Base-by-base conservation (phyloP, 2,888 invertebrate species). In the Pyralis farinalis region DNA sequence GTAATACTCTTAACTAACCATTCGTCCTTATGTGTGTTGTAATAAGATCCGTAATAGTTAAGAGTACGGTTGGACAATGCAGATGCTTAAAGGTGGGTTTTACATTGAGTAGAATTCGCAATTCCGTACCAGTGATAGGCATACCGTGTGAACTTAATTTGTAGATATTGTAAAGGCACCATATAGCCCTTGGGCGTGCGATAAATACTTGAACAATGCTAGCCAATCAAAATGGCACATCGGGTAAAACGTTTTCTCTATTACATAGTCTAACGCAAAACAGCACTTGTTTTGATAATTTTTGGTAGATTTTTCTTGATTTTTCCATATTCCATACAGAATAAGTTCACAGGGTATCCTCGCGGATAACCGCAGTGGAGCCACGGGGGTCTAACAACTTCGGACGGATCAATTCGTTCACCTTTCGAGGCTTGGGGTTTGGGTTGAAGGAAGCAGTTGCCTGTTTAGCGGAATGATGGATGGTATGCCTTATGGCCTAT, bases 331-430 rank as follows among this genome's bases (percentile, higher is more conserved):
- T 16, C 3, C 7, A 25, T 25, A 66, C 71, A 71, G 70, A 71
- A 3, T 58, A 44, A 67, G 66, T 72, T 70, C 70, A 72, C 64
- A 58, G 46, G 47, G 51, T 52, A 57, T 51, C 44, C 53, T 53
- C 51, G 44, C 52, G 51, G 62, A 70, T 55, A 58, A 63, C 64
- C 69, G 60, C 59, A 70, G 65, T 52, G 58, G 55, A 64, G 65
- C 70, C 66, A 68, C 65, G 82, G 84, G 82, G 84, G 64, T 67
- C 69, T 71, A 68, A 66, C 71, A 71, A 67, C 74, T 62, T 77
- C 83, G 85, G 85, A 85, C 85, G 85, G 85, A 85, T 79, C 72
- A 75, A 64, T 82, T 81, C 82, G 80, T 77, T 80, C 73, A 75
- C 68, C 63, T 58, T 56, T 58, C 42, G 16, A 51, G 63, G 64